Evolutionary conservation across 2,797 vertebrate species (phyloP).

Genomic region (Lepidocolaptes lacrymiger): DNA sequence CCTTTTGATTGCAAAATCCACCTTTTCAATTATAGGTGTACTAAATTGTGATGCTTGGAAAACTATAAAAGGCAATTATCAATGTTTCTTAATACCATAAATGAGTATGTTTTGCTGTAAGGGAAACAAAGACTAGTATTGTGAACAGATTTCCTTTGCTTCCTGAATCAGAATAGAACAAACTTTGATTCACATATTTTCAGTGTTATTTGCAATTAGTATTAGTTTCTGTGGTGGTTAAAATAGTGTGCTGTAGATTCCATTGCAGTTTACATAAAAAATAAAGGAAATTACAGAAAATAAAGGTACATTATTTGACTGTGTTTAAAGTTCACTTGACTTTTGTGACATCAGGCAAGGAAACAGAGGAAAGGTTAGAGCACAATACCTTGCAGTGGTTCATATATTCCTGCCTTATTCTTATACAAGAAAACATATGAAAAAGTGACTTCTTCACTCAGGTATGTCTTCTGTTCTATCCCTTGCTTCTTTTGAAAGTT

Average conservation of each 20-base stretch:
- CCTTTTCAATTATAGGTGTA: conserved; percentile 84
- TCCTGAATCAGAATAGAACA: conserved; percentile 59
- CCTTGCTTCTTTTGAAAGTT: not conserved
- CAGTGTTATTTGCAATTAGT: conserved; percentile 65
- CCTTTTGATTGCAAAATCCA: conserved; percentile 82
- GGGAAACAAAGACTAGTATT: conserved; percentile 73
- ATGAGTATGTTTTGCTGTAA: conserved; percentile 75
- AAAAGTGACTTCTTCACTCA: not conserved
- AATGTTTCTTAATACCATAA: conserved; percentile 80
- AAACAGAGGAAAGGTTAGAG: not conserved
- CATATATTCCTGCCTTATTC: not conserved
- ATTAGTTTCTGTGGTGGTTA: conserved; percentile 56
- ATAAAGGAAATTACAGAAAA: conserved; percentile 17
- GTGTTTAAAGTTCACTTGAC: not conserved
- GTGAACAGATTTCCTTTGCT: conserved; percentile 64
- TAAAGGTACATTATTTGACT: conserved; percentile 35
- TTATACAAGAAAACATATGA: not conserved
- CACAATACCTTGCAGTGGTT: not conserved
- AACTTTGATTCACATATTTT: conserved; percentile 64
- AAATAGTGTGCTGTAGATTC: conserved; percentile 49
- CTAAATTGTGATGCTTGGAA: conserved; percentile 81
- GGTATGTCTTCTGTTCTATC: not conserved
- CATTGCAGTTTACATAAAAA: conserved; percentile 16
- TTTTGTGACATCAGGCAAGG: not conserved
- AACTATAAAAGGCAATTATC: conserved; percentile 84